Base-by-base conservation (phyloP, 2,113 vertebrate species). In the Eretmochelys imbricata region DNA sequence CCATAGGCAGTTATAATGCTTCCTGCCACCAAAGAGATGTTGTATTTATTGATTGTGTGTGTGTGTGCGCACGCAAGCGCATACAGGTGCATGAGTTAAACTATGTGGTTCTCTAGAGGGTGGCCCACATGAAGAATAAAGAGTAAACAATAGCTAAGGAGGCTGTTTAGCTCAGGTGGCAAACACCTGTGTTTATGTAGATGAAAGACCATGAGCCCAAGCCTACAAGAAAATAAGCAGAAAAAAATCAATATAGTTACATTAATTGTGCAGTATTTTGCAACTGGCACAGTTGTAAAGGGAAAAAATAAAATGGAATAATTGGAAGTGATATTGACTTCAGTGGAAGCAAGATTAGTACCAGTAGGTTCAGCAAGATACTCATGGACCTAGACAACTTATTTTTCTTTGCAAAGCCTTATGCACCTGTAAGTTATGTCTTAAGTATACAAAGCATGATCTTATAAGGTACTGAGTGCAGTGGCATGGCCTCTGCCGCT, bases 311-410 rank as follows among this genome's bases (percentile, higher is more conserved):
- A 85, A n/a, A 1, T 3, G 27, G 10, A 5, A 2, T 80, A 16
- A 89, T 0, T 0, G 82, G 5, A 4, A 88, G 81, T 7, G 57
- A 49, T 10, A 46, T 6, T 27, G 50, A 87, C 7, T 3, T 4
- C 13, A 65, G 4, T 3, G 38, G 90, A 95, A 85, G 5, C 5
- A 90, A 72, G 9, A 62, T 59, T 46, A 85, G 29, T 65, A 42
- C 25, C 31, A 81, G 38, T 12, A n/a, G 35, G 35, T 69, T 69
- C 5, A 91, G 27, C 31, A 82, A 69, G 35, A n/a, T n/a, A 42
- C 2, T 92, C 72, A 57, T 1, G 49, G 1, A 48, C 29, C 0
- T 9, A 50, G 35, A 48, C 0, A 0, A 16, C 22, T 91, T 65
- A 65, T 65, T 65, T 91, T 88, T 75, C 80, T 89, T 87, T 88